Evolutionary conservation across 2,888 invertebrate genomes (phyloP).

Genomic region (Dendrolimus pini): DNA sequence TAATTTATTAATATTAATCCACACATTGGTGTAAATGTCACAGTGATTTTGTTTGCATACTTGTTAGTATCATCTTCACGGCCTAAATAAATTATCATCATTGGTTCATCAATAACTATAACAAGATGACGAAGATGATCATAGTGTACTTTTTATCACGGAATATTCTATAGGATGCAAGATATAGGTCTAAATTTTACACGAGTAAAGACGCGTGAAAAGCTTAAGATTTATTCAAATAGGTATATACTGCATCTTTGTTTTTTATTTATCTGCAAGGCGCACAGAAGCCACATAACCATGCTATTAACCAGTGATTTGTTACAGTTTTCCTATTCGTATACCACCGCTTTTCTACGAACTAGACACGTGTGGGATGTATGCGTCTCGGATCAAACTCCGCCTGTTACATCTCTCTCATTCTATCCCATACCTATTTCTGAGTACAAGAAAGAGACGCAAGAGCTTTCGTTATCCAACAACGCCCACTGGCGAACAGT

Average conservation of each 20-base stretch:
- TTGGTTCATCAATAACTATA: no score
- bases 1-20: no score
- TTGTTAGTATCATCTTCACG: no score
- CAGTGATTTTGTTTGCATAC: no score
- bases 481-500: slow-evolving; percentile 18
- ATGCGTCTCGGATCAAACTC: slow-evolving; percentile 20
- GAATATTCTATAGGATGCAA: no score
- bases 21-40: no score
- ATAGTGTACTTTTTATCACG: no score
- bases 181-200: no score
- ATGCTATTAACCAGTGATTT: slow-evolving; percentile 41
- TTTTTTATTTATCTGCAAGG: background rate
- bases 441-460: slow-evolving; percentile 19
- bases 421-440: background rate
- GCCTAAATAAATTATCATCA: no score
- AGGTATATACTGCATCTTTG: background rate
- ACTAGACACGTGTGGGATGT: slow-evolving; percentile 23
- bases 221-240: no score
- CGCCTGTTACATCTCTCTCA: slow-evolving; percentile 40
- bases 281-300: slow-evolving; percentile 22
- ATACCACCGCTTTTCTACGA: slow-evolving; percentile 24
- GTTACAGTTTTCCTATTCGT: slow-evolving; percentile 31
- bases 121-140: no score
- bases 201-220: no score
- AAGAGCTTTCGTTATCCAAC: slow-evolving; percentile 1